phyloP scores from a whole-genome alignment of 2,888 invertebrate species.

The Eristalinus aeneus region DNA sequence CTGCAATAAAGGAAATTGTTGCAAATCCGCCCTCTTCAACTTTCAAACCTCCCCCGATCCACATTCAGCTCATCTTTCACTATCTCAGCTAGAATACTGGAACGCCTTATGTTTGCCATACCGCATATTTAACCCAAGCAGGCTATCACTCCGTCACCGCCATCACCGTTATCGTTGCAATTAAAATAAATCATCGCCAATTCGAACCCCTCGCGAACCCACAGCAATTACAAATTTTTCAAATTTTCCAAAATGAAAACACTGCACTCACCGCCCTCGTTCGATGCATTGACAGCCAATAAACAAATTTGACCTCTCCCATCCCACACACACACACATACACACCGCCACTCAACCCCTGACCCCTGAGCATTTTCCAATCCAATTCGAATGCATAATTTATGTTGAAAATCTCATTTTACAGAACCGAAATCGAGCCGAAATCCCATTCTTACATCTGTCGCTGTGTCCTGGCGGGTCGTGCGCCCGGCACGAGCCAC shows the following conservation, averaged over 20 bases:
- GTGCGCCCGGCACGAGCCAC: conserved; percentile 62
- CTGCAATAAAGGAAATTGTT: not conserved
- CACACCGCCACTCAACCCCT: conserved; percentile 38
- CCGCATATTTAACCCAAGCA: conserved; percentile 18
- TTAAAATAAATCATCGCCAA: conserved; percentile 17
- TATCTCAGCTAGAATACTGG: not conserved
- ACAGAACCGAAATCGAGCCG: conserved; percentile 42
- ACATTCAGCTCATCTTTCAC: not conserved
- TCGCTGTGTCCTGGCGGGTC: conserved; percentile 23
- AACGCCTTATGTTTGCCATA: not conserved
- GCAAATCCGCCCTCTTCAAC: not conserved
- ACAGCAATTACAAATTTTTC: conserved; percentile 38
- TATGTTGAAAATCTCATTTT: conserved; percentile 69
- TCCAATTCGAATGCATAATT: conserved; percentile 66
- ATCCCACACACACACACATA: not conserved
- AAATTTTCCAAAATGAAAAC: conserved; percentile 5
- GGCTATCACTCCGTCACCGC: conserved; percentile 13
- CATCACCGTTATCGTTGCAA: not conserved
- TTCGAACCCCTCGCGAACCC: conserved; percentile 8
- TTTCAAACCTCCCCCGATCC: not conserved
- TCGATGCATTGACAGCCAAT: conserved; percentile 45
- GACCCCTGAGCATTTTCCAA: conserved; percentile 13
- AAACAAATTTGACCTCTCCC: conserved; percentile 65
- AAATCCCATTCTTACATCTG: conserved; percentile 70
- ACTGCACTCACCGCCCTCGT: not conserved